A percentile compares a stretch with the other conserved stretches of the same genome.
Conservation (phyloP, 2,113 vertebrate species). For the Accipiter cooperii region DNA sequence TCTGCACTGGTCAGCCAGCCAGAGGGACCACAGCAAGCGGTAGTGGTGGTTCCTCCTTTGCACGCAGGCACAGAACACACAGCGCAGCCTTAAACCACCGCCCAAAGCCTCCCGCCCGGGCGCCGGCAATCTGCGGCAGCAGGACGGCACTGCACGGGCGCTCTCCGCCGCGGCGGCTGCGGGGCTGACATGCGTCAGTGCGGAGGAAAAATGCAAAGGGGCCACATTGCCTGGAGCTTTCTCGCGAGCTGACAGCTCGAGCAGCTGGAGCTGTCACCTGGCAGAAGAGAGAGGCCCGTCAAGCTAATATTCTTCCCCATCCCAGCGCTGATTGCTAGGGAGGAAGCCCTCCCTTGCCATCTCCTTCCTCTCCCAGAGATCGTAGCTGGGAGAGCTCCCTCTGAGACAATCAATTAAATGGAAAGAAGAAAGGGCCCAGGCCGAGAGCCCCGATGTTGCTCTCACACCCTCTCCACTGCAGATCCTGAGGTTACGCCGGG, state of each 20-base stretch:
- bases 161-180: not conserved
- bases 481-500: not conserved
- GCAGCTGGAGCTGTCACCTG: constrained; percentile 48
- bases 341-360: not conserved
- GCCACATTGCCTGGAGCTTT: not conserved
- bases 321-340: not conserved
- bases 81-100: rapidly evolving
- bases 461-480: not conserved
- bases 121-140: not conserved
- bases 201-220: not conserved
- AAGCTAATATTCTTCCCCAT: not conserved
- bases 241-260: not conserved
- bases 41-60: not conserved
- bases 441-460: not conserved
- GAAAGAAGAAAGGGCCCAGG: not conserved
- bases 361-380: not conserved
- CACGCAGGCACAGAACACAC: rapidly evolving
- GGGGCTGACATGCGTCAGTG: not conserved
- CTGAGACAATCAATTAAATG: not conserved
- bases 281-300: not conserved
- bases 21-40: not conserved
- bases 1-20: not conserved
- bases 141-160: not conserved
- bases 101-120: not conserved
- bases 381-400: not conserved